Base-by-base conservation (phyloP, 2,113 vertebrate species). In the Oplegnathus fasciatus region DNA sequence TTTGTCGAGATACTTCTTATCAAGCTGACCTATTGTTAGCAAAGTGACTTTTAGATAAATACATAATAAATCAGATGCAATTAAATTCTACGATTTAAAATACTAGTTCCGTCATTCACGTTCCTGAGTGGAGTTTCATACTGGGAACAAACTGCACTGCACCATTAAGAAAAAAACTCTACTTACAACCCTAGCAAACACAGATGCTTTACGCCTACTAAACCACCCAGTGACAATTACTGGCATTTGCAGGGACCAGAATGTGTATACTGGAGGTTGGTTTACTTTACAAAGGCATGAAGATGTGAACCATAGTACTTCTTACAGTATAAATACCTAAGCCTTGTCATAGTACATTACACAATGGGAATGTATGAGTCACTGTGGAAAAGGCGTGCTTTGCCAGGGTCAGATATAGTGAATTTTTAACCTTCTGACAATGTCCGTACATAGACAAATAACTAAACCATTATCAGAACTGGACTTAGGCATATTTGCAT, bases 311-410 rank as follows among this genome's bases (percentile, higher is more conserved):
- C 60, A 32, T 5, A 7, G 32, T 50, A 50, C 15, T 20, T 82
- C 42, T 37, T 26, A 48, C 37, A n/a, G 28, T 55, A n/a, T 50
- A 76, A 75, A 76, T 55, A 70, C 34, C 42, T 34, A 4, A 73
- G 42, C 24, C 54, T 64, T 40, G 67, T 77, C 50, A 40, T n/a
- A 61, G 61, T 20, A 66, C 54, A 75, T 75, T 57, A 71, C 74
- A 73, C 46, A 46, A 54, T 8, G 73, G 37, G 9, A 83, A 34
- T 26, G 8, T 9, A 13, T 46, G 66, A 80, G 77, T 87, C 74
- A 90, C 44, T 55, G 55, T 69, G 57, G 37, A 60, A 86, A 86
- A 52, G 26, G 8, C 9, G 11, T 60, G 26, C 46, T 62, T 46
- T 48, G 22, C 48, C 68, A 32, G 34, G 5, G 46, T 76, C 6